A percentile compares a stretch with the other conserved stretches of the same genome.
These are phyloP conservation scores for Petromus typicus DNA, from an alignment of 2,113 vertebrate genomes.

Conservation along the genomic window DNA sequence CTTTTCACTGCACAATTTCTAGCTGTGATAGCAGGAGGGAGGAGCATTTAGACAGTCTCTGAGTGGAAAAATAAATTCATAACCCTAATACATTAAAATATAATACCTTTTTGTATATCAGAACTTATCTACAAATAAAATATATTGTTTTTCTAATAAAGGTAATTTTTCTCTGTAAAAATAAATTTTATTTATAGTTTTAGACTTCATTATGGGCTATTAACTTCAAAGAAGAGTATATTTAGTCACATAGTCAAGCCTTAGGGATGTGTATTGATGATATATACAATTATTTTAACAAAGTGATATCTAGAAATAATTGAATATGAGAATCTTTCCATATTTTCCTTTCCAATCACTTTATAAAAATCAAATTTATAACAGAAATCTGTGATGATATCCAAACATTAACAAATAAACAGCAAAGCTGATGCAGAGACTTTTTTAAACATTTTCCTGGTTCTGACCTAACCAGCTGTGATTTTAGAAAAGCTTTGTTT, in stretches of 20 bases:
- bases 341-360: background rate
- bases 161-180: background rate
- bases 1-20: background rate
- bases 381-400: background rate
- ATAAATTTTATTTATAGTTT: background rate
- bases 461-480: background rate
- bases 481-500: background rate
- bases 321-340: background rate
- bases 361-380: background rate
- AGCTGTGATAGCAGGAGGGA: background rate
- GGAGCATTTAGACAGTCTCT: background rate
- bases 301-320: background rate
- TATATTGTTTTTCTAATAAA: background rate
- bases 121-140: background rate
- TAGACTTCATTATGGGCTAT: background rate
- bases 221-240: constrained; percentile 16
- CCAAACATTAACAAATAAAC: background rate
- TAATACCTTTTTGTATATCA: background rate
- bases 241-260: background rate
- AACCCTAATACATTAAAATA: background rate
- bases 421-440: background rate
- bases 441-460: background rate
- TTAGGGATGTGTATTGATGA: background rate
- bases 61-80: constrained; percentile 40
- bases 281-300: background rate